Base-by-base conservation (phyloP, 2,797 vertebrate genomes). In the Poeciliopsis gracilis region DNA sequence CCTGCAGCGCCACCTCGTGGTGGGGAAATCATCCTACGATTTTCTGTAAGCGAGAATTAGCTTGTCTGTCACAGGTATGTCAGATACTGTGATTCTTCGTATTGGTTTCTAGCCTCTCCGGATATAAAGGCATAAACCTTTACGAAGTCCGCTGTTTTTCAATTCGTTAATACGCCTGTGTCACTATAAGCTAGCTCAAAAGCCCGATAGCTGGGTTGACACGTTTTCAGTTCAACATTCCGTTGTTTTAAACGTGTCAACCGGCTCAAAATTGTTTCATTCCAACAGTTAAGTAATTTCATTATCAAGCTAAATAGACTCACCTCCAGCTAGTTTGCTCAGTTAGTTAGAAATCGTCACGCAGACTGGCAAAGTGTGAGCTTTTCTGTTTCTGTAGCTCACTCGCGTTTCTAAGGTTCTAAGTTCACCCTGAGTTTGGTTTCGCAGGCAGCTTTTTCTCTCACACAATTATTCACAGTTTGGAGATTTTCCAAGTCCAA, bases 1-100 rank as follows among this genome's bases (percentile, higher is more conserved):
- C 63, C 61, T 90, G 57, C 92, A 89, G 71, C 92, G 3, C 92
- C 95, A 91, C 86, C 93, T 89, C 77, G 79, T 79, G 95, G 91
- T 16, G 1, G 46, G 12, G 41, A 57, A 25, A 16, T 25, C 6
- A 7, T 25, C 75, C 53, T 15, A 6, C 16, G 28, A 41, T 5
- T 38, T 36, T 49, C n/a, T 72, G 67, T 77, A 73, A 86, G 72
- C 66, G 76, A 83, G 80, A 49, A 59, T 70, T 78, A 84, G 75
- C 82, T 73, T 18, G 38, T 16, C 3, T 63, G 28, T 66, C 59
- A 9, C 25, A 16, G 18, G 36, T 43, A 71, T n/a, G 43, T 38
- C 28, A 73, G 12, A 6, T 5, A 70, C 25, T 45, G 41, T 43
- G 20, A 25, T 69, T 25, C 23, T 41, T 41, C 1, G 28, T 1